Conservation (phyloP, 2,113 vertebrate species). For the Cyanoderma ruficeps region DNA sequence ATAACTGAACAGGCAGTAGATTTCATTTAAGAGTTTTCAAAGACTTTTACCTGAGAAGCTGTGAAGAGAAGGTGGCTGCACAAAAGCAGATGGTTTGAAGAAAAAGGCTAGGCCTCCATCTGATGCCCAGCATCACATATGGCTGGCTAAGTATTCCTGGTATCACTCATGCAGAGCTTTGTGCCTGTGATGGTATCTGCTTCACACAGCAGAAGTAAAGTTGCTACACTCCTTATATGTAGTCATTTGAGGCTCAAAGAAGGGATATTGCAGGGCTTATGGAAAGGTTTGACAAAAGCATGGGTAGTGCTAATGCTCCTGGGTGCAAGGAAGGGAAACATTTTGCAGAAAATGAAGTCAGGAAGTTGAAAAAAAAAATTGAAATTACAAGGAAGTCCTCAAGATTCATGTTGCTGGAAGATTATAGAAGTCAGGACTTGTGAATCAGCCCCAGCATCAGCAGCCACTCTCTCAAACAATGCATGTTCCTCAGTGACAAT, state of each 20-base stretch:
- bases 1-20: background rate
- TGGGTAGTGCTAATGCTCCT: background rate
- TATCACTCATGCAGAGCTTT: background rate
- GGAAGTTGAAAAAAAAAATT: background rate
- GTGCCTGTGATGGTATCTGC: background rate
- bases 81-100: background rate
- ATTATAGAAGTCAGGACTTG: background rate
- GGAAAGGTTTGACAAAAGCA: background rate
- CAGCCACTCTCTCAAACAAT: background rate
- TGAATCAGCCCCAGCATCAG: background rate
- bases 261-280: background rate
- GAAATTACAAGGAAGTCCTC: background rate
- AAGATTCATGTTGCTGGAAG: background rate
- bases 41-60: background rate
- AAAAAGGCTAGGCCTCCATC: background rate
- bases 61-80: background rate
- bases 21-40: background rate
- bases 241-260: background rate
- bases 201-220: background rate
- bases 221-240: background rate
- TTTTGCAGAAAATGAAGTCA: background rate
- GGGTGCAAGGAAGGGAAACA: background rate
- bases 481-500: background rate
- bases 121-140: background rate
- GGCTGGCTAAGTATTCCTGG: background rate